These are phyloP conservation scores for Daphoenositta chrysoptera DNA, from an alignment of 2,113 vertebrate species.

Conservation along the genomic window DNA sequence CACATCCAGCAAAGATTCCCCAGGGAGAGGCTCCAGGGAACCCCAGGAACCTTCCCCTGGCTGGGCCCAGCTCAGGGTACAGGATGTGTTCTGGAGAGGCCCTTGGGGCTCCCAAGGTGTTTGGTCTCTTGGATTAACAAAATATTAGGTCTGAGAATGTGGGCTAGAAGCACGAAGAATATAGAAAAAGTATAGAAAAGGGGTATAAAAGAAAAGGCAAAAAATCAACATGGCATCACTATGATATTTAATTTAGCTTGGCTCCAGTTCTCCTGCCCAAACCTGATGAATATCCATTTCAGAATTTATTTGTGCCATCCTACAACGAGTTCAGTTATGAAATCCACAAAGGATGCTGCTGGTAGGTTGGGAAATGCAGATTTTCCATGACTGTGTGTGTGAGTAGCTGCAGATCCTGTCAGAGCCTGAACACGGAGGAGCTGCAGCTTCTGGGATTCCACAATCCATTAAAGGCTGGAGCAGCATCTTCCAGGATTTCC, in stretches of 20 bases:
- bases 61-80: no score
- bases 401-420: background rate
- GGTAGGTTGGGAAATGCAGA: background rate
- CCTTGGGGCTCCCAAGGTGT: no score
- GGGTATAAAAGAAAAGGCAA: no score
- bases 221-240: no score
- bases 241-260: background rate
- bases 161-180: no score
- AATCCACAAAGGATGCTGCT: accelerated
- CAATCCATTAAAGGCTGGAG: background rate
- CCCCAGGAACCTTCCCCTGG: no score
- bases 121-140: no score
- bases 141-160: no score
- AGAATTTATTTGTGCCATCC: background rate
- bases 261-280: background rate
- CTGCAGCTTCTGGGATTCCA: background rate
- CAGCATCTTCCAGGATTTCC: background rate
- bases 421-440: background rate
- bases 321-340: background rate
- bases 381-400: background rate
- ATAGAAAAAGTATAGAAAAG: no score
- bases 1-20: no score
- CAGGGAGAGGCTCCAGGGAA: no score
- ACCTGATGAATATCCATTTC: background rate
- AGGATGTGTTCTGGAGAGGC: no score